These are phyloP conservation scores for Creontiades dilutus DNA, from an alignment of 2,888 invertebrate genomes.

Conservation along the genomic window DNA sequence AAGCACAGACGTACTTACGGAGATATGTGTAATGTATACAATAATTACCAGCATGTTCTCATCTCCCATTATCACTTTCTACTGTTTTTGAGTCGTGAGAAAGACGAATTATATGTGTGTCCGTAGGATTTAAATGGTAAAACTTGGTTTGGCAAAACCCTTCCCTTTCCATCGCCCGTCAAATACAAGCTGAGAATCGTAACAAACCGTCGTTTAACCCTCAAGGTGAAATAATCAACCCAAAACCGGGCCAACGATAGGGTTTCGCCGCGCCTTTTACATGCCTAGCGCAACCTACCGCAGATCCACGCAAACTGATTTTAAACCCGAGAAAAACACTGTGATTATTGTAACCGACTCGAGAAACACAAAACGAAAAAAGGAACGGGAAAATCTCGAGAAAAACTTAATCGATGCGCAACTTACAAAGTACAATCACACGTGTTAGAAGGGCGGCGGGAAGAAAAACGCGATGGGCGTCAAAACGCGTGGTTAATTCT, in stretches of 20 bases:
- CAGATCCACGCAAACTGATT: slow-evolving; percentile 44
- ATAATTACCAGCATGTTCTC: no score
- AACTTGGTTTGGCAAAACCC: no score
- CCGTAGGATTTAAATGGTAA: no score
- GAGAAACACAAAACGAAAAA: neutral
- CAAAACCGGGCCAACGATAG: neutral
- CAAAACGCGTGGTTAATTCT: slow-evolving; percentile 19
- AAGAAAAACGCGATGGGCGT: neutral
- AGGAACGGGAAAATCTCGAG: neutral
- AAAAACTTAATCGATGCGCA: slow-evolving; percentile 22
- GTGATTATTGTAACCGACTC: slow-evolving; percentile 28
- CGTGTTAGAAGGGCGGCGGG: no score
- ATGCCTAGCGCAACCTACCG: neutral
- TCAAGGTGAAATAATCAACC: slow-evolving; percentile 1
- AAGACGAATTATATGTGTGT: no score
- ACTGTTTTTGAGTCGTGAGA: no score
- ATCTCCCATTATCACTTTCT: no score
- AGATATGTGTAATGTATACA: no score
- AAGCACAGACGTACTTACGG: no score
- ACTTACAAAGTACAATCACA: slow-evolving; percentile 21
- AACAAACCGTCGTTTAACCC: slow-evolving; percentile 40
- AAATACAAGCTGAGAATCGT: neutral
- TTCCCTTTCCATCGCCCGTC: no score
- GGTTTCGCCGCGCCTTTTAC: slow-evolving; percentile 7
- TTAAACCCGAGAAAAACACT: neutral